Percentiles rank a stretch among this genome's conserved stretches.
phyloP scores from a whole-genome alignment of 2,888 invertebrate species.

The Cyrtodaria siliqua region DNA sequence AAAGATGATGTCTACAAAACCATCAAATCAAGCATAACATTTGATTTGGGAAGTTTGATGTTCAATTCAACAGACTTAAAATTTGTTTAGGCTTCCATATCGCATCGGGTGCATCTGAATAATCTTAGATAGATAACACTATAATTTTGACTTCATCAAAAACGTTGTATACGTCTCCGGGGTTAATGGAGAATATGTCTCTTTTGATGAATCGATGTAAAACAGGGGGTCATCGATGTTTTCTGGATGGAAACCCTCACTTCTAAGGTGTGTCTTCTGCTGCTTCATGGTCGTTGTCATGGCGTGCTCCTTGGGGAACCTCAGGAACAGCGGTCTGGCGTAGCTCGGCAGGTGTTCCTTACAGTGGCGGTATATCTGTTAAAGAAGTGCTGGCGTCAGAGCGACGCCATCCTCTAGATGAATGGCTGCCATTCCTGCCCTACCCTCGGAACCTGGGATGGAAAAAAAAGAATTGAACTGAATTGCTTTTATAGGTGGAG shows the following conservation, averaged over 20 bases:
- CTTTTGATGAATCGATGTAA: slow-evolving; percentile 57
- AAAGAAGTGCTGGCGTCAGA: slow-evolving; percentile 50
- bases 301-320: slow-evolving; percentile 38
- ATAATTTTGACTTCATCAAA: slow-evolving; percentile 58
- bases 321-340: slow-evolving; percentile 33
- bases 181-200: slow-evolving; percentile 69
- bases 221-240: slow-evolving; percentile 71
- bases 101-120: no score
- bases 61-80: no score
- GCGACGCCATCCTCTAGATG: slow-evolving; percentile 64
- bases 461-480: no score
- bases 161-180: slow-evolving; percentile 47
- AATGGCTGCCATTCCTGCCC: no score
- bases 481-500: no score
- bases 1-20: no score
- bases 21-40: no score
- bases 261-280: no score
- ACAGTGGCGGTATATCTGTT: slow-evolving; percentile 70
- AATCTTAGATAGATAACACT: no score
- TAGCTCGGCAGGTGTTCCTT: slow-evolving; percentile 35
- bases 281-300: slow-evolving; percentile 70
- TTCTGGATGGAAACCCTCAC: slow-evolving; percentile 77
- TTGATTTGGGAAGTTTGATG: no score
- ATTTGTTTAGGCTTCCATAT: no score
- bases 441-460: slow-evolving; percentile 76